phyloP scores from a whole-genome alignment of 2,888 invertebrate genomes.

The Hypsopygia costalis region DNA sequence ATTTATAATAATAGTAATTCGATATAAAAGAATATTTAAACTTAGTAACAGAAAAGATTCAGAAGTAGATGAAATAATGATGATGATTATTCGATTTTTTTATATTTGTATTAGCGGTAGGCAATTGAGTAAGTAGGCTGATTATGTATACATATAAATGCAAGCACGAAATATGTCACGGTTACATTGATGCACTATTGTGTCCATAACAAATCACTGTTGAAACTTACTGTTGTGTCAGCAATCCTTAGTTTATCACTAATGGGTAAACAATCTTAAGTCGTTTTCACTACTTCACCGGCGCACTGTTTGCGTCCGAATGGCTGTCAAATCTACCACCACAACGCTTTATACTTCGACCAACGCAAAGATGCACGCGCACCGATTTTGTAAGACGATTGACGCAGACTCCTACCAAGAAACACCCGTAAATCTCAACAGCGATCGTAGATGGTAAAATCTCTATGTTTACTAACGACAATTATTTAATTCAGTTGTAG shows the following conservation, averaged over 20 bases:
- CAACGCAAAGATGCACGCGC: slow-evolving; percentile 69
- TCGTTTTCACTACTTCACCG: slow-evolving; percentile 59
- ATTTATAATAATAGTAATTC: no score
- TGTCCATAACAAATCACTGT: slow-evolving; percentile 19
- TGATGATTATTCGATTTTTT: no score
- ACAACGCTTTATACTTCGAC: slow-evolving; percentile 74
- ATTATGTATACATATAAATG: no score
- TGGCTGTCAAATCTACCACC: slow-evolving; percentile 65
- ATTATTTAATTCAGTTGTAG: slow-evolving; percentile 16
- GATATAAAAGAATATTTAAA: no score
- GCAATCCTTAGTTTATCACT: slow-evolving; percentile 55
- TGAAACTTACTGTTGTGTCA: slow-evolving; percentile 55
- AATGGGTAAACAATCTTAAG: slow-evolving; percentile 35
- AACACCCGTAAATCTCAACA: slow-evolving; percentile 22
- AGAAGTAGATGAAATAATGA: no score
- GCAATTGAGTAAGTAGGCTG: no score
- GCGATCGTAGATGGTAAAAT: slow-evolving; percentile 21
- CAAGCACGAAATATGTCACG: neutral
- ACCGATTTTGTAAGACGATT: slow-evolving; percentile 74
- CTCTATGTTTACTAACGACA: slow-evolving; percentile 17
- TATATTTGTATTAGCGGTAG: no score
- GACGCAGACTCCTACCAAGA: slow-evolving; percentile 60
- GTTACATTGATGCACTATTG: slow-evolving; percentile 2
- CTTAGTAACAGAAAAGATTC: no score
- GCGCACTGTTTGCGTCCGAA: slow-evolving; percentile 72